phyloP scores from a whole-genome alignment of 2,888 invertebrate species.

The Entomobrya proxima region DNA sequence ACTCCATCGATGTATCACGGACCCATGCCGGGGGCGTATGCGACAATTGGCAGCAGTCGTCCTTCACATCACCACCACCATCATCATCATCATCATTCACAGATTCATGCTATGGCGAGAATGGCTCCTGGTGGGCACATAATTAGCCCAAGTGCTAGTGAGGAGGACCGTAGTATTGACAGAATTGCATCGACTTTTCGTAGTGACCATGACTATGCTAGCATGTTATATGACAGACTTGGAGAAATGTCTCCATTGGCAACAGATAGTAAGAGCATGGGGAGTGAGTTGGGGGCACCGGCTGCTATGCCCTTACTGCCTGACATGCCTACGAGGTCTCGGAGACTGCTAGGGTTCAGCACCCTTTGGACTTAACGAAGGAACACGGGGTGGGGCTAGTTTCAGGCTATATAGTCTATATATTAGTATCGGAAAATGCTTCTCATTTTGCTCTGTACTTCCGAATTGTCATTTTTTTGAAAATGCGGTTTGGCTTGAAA shows the following conservation, averaged over 20 bases:
- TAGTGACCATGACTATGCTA: slow-evolving; percentile 78
- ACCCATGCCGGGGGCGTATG: slow-evolving; percentile 65
- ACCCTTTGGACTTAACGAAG: slow-evolving; percentile 72
- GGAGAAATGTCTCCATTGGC: slow-evolving; percentile 78
- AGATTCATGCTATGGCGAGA: slow-evolving; percentile 52
- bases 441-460: no score
- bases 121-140: slow-evolving; percentile 65
- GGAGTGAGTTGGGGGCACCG: slow-evolving; percentile 77
- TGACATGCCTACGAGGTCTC: slow-evolving; percentile 80
- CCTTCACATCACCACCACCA: slow-evolving; percentile 71
- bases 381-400: slow-evolving; percentile 59
- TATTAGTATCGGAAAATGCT: no score
- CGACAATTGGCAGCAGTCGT: slow-evolving; percentile 69
- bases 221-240: slow-evolving; percentile 77
- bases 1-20: slow-evolving; percentile 72
- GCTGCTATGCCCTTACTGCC: slow-evolving; percentile 81
- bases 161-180: slow-evolving; percentile 79
- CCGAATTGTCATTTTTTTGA: no score
- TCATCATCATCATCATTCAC: slow-evolving; percentile 48
- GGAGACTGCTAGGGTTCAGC: slow-evolving; percentile 78
- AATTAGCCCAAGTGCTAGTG: slow-evolving; percentile 76
- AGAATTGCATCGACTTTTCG: slow-evolving; percentile 79
- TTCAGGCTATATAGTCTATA: slow-evolving; percentile 64
- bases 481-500: no score
- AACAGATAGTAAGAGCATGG: slow-evolving; percentile 77